Base-by-base conservation (phyloP, 1,140 invertebrate genomes). In the Lordiphosa mommai region DNA sequence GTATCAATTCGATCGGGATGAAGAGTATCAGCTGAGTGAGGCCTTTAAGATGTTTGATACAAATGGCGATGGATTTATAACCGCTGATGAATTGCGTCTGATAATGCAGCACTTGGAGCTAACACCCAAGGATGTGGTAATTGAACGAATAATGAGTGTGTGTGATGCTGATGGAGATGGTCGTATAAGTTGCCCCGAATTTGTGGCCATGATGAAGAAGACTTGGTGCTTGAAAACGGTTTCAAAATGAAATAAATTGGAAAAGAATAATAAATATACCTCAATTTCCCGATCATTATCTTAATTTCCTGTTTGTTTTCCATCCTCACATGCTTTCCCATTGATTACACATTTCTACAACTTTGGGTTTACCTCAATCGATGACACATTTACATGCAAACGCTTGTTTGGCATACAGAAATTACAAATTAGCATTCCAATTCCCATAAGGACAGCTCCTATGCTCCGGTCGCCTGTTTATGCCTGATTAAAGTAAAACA, bases 21-120 rank as follows among this genome's bases (percentile, higher is more conserved):
- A 76, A 14, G 57, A 86, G 9, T 12, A 9, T 3, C 36, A 38
- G 17, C 47, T 86, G 2, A 36, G 52, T 6, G 47, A 56, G 33
- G 64, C 84, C 0, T 89, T 50, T 89, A 94, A 93, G 82, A 95
- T 97, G 53, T 97, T 98, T 82, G 96, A 98, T 89, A 96, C 96
- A 89, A 96, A 98, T 90, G 96, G 96, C 72, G 96, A 97, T 72
- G 97, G 96, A 0, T 92, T 96, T 86, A 97, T 98, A 88, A 96
- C 95, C 2, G 95, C 95, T 3, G 92, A 93, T 57, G 97, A 98
- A 86, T 90, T 98, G 34, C 93, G 96, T 53, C 95, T 98, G 77
- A 96, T 98, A 30, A 98, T 99, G 97, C 96, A 95, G 13, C 29
- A 44, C 8, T 6, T 46, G 2, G 12, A 43, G n/a, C 13, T 9